Conservation (phyloP, 2,113 vertebrate species). For the Scortum barcoo region DNA sequence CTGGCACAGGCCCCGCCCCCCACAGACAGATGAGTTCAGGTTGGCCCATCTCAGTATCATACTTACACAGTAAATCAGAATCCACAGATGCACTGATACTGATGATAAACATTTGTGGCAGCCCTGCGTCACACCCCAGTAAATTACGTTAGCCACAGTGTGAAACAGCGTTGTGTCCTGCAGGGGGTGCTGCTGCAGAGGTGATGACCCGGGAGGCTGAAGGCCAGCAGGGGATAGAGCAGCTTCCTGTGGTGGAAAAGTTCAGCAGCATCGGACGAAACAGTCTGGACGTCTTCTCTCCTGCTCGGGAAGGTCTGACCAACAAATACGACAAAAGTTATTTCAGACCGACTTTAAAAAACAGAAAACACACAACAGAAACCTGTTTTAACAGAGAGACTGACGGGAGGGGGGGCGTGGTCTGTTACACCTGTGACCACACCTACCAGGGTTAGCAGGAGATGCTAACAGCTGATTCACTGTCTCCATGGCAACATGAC, state of each 20-base stretch:
- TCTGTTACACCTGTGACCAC: too few species aligned
- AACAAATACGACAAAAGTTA: not conserved
- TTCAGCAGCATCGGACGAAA: conserved; percentile 84
- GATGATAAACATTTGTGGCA: too few species aligned
- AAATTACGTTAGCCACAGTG: not conserved
- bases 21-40: conserved; percentile 57
- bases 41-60: conserved; percentile 6
- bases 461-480: too few species aligned
- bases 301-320: conserved; percentile 91
- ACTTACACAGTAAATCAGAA: too few species aligned
- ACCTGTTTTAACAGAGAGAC: too few species aligned
- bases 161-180: conserved; percentile 61
- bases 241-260: conserved; percentile 71
- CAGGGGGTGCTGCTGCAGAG: conserved; percentile 84
- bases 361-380: not conserved
- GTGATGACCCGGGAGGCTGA: conserved; percentile 87
- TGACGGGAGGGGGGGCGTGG: too few species aligned
- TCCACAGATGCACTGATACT: too few species aligned
- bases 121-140: not conserved
- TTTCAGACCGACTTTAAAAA: too few species aligned
- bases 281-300: conserved; percentile 96
- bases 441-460: too few species aligned
- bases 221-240: conserved; percentile 81
- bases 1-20: conserved; percentile 81
- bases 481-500: too few species aligned